phyloP scores from a whole-genome alignment of 2,888 invertebrate species.

The Andrena minutula region DNA sequence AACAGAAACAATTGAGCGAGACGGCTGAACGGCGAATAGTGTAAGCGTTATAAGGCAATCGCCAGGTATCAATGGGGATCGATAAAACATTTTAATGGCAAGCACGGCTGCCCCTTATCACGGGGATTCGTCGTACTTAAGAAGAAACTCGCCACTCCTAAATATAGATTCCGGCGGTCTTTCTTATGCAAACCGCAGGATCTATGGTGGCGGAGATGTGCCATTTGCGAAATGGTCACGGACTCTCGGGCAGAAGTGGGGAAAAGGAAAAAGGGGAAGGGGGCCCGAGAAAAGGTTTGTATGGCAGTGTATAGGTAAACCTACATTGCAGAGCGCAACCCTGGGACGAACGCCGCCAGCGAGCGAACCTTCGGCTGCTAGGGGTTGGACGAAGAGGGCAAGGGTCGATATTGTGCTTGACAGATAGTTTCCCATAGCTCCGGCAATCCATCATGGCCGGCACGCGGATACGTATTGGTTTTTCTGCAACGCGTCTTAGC shows the following conservation, averaged over 20 bases:
- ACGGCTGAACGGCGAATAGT: conserved; percentile 33
- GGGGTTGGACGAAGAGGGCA: conserved; percentile 82
- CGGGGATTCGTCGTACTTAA: conserved; percentile 19
- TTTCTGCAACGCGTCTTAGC: conserved; percentile 82
- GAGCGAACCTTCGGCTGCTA: conserved; percentile 74
- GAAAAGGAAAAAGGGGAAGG: conserved; percentile 33
- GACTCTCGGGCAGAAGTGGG: conserved; percentile 52
- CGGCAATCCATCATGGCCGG: conserved; percentile 85
- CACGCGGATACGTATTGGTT: conserved; percentile 83
- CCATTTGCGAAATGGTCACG: conserved; percentile 72
- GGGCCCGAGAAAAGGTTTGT: conserved; percentile 66
- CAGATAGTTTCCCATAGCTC: conserved; percentile 85
- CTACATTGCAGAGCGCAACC: conserved; percentile 69
- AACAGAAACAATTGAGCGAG: background rate
- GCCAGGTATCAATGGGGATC: conserved; percentile 33
- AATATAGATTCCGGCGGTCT: conserved; percentile 40
- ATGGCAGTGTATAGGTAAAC: conserved; percentile 67
- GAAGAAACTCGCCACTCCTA: conserved; percentile 10
- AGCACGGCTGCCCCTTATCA: conserved; percentile 28
- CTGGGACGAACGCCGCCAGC: conserved; percentile 69
- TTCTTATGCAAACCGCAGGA: conserved; percentile 58
- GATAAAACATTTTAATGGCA: conserved; percentile 38
- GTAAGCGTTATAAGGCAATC: conserved; percentile 39
- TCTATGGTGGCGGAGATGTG: conserved; percentile 61
- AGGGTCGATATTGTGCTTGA: conserved; percentile 85